Conservation (phyloP, 2,888 invertebrate species). For the Lagria hirta region DNA sequence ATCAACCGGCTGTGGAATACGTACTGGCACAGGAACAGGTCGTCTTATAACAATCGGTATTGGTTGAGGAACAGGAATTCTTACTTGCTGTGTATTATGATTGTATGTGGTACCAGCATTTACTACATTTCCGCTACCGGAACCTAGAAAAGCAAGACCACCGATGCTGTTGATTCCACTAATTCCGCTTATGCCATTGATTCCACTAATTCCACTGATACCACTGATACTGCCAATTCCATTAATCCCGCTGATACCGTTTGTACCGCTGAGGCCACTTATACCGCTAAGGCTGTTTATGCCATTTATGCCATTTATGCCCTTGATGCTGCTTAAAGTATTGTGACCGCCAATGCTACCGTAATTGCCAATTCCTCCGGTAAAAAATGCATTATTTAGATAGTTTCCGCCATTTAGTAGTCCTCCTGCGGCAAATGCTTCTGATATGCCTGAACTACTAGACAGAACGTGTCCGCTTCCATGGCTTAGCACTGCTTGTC, state of each 20-base stretch:
- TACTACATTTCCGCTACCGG: constrained; percentile 19
- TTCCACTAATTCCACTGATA: background rate
- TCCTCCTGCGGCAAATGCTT: background rate
- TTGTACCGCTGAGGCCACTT: too few relatives aligned
- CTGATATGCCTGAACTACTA: constrained; percentile 2
- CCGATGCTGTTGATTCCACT: constrained; percentile 7
- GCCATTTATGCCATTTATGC: too few relatives aligned
- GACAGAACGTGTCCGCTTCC: constrained; percentile 1
- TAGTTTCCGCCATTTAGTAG: too few relatives aligned
- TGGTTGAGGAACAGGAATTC: constrained; percentile 44
- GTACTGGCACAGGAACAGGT: constrained; percentile 43
- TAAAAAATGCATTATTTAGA: too few relatives aligned
- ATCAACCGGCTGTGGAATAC: constrained; percentile 43
- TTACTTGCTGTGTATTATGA: constrained; percentile 40
- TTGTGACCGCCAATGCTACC: too few relatives aligned
- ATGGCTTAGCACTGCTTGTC: constrained; percentile 1
- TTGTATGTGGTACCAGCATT: constrained; percentile 42
- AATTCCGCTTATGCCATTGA: constrained; percentile 1
- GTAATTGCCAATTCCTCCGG: too few relatives aligned
- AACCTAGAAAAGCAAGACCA: constrained; percentile 4
- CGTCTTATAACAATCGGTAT: constrained; percentile 39
- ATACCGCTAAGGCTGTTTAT: too few relatives aligned
- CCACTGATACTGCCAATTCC: background rate
- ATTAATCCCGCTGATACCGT: too few relatives aligned
- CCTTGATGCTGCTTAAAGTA: too few relatives aligned